These are phyloP conservation scores for Plotosus lineatus DNA, from an alignment of 2,113 vertebrate species.

Conservation along the genomic window DNA sequence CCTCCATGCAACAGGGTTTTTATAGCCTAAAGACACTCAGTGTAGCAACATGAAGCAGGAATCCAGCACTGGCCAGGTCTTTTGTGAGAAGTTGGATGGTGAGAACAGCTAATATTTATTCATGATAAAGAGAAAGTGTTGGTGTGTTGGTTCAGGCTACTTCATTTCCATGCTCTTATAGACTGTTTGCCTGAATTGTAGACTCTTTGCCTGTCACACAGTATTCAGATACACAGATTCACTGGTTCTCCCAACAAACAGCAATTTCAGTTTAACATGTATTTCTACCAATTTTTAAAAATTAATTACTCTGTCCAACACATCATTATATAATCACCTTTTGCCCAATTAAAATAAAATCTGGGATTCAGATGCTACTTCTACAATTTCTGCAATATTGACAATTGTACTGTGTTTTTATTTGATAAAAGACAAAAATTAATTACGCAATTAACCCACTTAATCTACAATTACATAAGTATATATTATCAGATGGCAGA, in stretches of 20 bases:
- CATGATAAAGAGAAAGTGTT: slow-evolving; percentile 74
- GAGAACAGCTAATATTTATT: slow-evolving; percentile 80
- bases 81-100: slow-evolving; percentile 59
- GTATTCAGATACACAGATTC: too few species aligned
- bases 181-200: slow-evolving; percentile 69
- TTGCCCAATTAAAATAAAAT: too few species aligned
- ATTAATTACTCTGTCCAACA: not conserved
- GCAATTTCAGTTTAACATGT: not conserved
- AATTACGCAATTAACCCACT: not conserved
- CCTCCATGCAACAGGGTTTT: slow-evolving; percentile 36
- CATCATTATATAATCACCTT: not conserved
- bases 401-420: not conserved
- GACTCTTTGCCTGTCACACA: slow-evolving; percentile 65
- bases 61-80: slow-evolving; percentile 56
- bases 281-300: not conserved
- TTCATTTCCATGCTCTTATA: slow-evolving; percentile 80
- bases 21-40: slow-evolving; percentile 41
- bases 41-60: slow-evolving; percentile 68
- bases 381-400: not conserved
- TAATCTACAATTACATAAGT: too few species aligned
- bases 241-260: slow-evolving; percentile 51
- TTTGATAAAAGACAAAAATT: not conserved
- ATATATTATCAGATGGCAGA: too few species aligned
- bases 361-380: not conserved
- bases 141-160: slow-evolving; percentile 72